A percentile compares a stretch with the other conserved stretches of the same genome.
Conservation (phyloP, 1,140 invertebrate species). For the Trichogramma pretiosum region DNA sequence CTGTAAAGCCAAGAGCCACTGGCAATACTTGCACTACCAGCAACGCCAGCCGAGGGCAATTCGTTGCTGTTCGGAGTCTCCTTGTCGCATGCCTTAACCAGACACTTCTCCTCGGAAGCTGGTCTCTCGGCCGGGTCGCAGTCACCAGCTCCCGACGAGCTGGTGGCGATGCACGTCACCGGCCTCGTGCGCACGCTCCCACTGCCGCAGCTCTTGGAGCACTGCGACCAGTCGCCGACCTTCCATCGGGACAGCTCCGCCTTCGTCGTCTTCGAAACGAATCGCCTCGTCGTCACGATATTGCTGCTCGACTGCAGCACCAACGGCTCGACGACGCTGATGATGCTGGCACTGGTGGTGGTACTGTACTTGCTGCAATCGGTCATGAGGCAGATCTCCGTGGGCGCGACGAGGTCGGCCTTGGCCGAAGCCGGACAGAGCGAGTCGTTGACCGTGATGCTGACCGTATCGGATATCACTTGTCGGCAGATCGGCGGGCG, state of each 20-base stretch:
- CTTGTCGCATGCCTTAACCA: conserved; percentile 22
- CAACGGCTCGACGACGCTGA: too few species aligned
- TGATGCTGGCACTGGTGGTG: background rate
- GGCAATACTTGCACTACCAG: too few species aligned
- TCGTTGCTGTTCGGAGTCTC: conserved; percentile 12
- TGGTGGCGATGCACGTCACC: conserved; percentile 28
- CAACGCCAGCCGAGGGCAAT: conserved; percentile 15
- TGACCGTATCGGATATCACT: conserved; percentile 18
- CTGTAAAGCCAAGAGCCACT: conserved; percentile 38
- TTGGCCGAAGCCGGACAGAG: too few species aligned
- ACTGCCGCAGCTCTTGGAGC: conserved; percentile 29
- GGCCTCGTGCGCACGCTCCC: conserved; percentile 26
- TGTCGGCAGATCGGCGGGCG: conserved; percentile 45
- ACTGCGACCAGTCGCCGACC: conserved; percentile 32
- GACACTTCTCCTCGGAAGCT: conserved; percentile 25
- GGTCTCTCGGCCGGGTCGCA: conserved; percentile 27
- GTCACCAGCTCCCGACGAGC: conserved; percentile 13
- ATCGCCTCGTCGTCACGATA: background rate
- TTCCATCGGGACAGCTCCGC: conserved; percentile 20
- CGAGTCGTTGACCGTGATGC: conserved; percentile 36
- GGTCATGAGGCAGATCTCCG: conserved; percentile 7
- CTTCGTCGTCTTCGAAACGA: background rate
- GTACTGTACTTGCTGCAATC: conserved; percentile 3
- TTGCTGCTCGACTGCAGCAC: too few species aligned
- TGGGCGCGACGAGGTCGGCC: background rate